Evolutionary conservation across 2,797 vertebrate species (phyloP).

Genomic region (Bovichtus diacanthus): DNA sequence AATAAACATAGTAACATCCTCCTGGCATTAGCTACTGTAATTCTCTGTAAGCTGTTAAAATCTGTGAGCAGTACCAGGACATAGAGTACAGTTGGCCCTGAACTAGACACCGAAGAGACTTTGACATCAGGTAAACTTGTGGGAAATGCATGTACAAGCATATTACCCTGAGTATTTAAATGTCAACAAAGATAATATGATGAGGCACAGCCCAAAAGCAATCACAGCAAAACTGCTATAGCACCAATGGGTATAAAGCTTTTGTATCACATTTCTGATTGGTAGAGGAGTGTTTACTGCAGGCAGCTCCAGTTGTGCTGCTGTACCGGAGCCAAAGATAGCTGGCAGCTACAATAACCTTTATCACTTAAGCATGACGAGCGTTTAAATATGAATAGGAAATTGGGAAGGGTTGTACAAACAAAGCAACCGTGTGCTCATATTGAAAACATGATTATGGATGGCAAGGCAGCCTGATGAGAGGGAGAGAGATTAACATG

Average conservation of each 20-base stretch:
- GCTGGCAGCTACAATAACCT: constrained; percentile 49
- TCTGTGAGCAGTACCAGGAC: background rate
- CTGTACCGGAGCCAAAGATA: constrained; percentile 32
- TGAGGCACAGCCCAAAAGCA: constrained; percentile 11
- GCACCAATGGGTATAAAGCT: background rate
- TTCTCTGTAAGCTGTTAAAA: background rate
- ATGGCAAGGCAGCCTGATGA: background rate
- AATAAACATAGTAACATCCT: background rate
- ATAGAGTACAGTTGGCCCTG: background rate
- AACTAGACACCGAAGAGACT: background rate
- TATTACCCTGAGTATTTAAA: constrained; percentile 6
- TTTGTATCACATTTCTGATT: constrained; percentile 19
- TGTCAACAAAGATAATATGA: constrained; percentile 4
- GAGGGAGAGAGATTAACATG: constrained; percentile 24
- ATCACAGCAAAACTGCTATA: constrained; percentile 13
- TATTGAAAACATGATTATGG: constrained; percentile 60
- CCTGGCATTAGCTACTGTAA: background rate
- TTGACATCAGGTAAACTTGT: background rate
- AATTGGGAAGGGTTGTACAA: constrained; percentile 64
- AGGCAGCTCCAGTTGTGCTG: background rate
- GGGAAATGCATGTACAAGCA: background rate
- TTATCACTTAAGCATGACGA: constrained; percentile 64
- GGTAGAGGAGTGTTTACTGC: constrained; percentile 13
- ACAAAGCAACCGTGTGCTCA: constrained; percentile 51
- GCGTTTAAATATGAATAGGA: constrained; percentile 69